Conservation (phyloP, 2,888 invertebrate genomes). For the Pogonocherus hispidulus region DNA sequence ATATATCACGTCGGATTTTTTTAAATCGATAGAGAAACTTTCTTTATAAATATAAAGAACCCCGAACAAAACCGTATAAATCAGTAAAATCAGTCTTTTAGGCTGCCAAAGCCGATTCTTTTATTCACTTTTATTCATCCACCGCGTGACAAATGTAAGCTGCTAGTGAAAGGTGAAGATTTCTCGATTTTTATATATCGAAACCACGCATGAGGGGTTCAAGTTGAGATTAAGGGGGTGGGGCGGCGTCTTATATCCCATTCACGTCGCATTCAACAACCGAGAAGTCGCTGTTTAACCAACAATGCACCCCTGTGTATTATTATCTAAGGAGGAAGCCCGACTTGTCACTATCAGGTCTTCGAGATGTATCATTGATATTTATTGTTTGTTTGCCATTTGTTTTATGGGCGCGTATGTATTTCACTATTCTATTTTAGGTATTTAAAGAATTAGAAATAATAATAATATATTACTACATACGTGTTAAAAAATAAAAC, state of each 20-base stretch:
- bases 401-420: neutral
- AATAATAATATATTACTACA: no score
- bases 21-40: slow-evolving; percentile 35
- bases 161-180: slow-evolving; percentile 68
- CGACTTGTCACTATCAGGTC: slow-evolving; percentile 63
- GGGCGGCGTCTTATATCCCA: slow-evolving; percentile 40
- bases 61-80: slow-evolving; percentile 57
- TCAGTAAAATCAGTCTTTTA: slow-evolving; percentile 61
- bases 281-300: slow-evolving; percentile 51
- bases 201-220: slow-evolving; percentile 59
- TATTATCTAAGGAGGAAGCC: slow-evolving; percentile 59
- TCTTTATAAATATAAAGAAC: slow-evolving; percentile 49
- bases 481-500: no score
- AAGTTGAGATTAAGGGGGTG: slow-evolving; percentile 35
- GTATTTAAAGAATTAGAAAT: no score
- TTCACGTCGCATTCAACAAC: slow-evolving; percentile 47
- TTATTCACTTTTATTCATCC: slow-evolving; percentile 59
- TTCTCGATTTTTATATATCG: slow-evolving; percentile 66
- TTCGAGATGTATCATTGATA: slow-evolving; percentile 62
- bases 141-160: slow-evolving; percentile 68
- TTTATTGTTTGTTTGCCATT: slow-evolving; percentile 41
- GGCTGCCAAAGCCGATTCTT: slow-evolving; percentile 57
- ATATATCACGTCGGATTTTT: slow-evolving; percentile 20
- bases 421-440: no score
- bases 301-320: slow-evolving; percentile 60